Evolutionary conservation across 64 coral and sea anemone species (phyloP), one percentile per base, ranked within the genome.

Genomic region (Porites lutea): DNA sequence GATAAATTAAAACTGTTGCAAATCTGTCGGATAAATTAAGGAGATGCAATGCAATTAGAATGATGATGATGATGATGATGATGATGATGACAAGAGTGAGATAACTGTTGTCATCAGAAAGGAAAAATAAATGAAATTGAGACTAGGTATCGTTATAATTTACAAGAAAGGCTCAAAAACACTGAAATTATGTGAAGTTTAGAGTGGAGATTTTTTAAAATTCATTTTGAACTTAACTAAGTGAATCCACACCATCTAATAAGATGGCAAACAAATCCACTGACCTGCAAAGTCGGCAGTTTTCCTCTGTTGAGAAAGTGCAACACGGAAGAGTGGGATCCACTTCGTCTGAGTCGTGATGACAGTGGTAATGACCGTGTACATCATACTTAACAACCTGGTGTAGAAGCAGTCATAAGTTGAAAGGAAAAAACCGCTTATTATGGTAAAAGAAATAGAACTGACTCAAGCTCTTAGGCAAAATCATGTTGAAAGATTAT

Each of bases 271-370:
- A 51, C 4, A 7, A 13, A 18, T 5, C 46, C 6, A 49, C 2
- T 51, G 2, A 96, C 95, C 95, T 96, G 88, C 95, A 96, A 6
- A 96, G 62, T 7, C 95, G 88, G 44, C 95, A 96, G 87, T 93
- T 12, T 19, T 96, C 91, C 4, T 96, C 95, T 14, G 64, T 80
- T 18, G 71, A 58, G 73, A 76, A 92, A 2, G 95, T 81, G 59
- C 95, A 97, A 80, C 95, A 97, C 2, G 92, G 92, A 0, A 94
- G 55, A 19, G 48, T 79, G 3, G 5, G n/a, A n/a, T 97, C 59
- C 12, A 94, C 10, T 2, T 97, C 95, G 91, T 97, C 95, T 8
- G 95, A 97, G 64, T 97, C 95, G 62, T 93, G 88, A 61, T 97
- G 95, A 49, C 87, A 88, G 77, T 97, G 95, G 60, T 97, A 97